Conservation (phyloP, 2,797 vertebrate genomes). For the Morelia viridis region DNA sequence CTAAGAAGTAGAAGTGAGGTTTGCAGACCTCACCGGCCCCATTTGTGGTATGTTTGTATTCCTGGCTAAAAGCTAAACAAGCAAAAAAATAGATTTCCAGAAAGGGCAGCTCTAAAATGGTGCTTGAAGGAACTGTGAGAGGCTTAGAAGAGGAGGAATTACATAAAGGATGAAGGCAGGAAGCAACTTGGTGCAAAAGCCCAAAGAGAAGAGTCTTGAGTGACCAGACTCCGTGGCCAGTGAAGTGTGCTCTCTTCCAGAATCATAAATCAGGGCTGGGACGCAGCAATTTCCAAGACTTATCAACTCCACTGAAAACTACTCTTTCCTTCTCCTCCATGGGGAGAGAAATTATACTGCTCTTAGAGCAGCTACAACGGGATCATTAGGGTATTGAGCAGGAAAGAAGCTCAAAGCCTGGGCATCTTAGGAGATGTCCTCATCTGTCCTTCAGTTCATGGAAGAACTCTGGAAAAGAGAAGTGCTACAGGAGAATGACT, state of each 20-base stretch:
- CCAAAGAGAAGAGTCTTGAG: no score
- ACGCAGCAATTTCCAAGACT: neutral
- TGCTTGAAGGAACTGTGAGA: neutral
- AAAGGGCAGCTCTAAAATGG: neutral
- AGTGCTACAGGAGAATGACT: neutral
- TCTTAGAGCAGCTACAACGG: neutral
- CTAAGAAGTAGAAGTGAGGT: neutral
- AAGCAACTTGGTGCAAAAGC: no score
- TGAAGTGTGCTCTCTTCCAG: neutral
- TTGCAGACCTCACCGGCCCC: no score
- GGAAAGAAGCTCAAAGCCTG: neutral
- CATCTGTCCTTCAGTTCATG: neutral
- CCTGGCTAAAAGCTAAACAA: neutral
- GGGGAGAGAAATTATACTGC: neutral
- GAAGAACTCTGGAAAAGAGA: neutral
- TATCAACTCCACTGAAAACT: neutral
- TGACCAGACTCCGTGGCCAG: no score
- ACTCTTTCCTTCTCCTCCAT: neutral
- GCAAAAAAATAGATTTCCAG: neutral
- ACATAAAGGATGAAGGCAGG: neutral
- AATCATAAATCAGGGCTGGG: neutral
- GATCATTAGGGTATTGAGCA: neutral
- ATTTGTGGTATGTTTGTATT: neutral
- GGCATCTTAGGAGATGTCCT: neutral
- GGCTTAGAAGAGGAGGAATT: neutral